Percentiles rank a stretch among this genome's conserved stretches.
Conservation (phyloP, 2,888 invertebrate species). For the Anaspis maculata region DNA sequence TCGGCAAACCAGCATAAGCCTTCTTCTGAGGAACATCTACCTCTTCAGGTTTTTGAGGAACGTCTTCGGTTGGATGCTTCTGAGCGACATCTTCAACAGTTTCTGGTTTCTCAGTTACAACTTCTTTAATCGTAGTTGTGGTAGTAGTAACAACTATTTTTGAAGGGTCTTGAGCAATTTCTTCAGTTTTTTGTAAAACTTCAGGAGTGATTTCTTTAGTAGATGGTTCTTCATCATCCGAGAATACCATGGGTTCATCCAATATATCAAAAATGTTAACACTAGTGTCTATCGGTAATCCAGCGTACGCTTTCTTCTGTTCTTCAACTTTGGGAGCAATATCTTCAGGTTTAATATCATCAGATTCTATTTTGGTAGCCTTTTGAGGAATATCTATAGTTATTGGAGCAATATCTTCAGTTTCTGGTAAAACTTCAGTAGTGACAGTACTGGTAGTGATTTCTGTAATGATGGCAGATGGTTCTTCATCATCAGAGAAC, state of each 20-base stretch:
- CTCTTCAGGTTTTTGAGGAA: conserved; percentile 10
- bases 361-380: too few relatives aligned
- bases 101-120: not conserved
- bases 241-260: conserved; percentile 30
- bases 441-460: not conserved
- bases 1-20: not conserved
- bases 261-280: conserved; percentile 22
- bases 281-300: conserved; percentile 22
- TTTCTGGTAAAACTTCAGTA: not conserved
- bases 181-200: not conserved
- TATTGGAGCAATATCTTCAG: not conserved
- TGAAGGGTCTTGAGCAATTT: not conserved
- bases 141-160: conserved; percentile 2
- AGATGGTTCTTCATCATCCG: conserved; percentile 26
- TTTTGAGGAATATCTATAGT: conserved; percentile 21
- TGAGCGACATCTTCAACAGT: not conserved
- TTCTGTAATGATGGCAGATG: not conserved
- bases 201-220: too few relatives aligned
- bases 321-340: not conserved
- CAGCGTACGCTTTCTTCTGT: conserved; percentile 19
- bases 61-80: not conserved
- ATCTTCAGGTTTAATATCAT: conserved; percentile 1
- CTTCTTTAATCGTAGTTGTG: conserved; percentile 1
- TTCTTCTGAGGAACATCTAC: conserved; percentile 8
- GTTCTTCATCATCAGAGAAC: conserved; percentile 20